These are phyloP conservation scores for Sorex fumeus DNA, from an alignment of 2,113 vertebrate genomes.

Conservation along the genomic window DNA sequence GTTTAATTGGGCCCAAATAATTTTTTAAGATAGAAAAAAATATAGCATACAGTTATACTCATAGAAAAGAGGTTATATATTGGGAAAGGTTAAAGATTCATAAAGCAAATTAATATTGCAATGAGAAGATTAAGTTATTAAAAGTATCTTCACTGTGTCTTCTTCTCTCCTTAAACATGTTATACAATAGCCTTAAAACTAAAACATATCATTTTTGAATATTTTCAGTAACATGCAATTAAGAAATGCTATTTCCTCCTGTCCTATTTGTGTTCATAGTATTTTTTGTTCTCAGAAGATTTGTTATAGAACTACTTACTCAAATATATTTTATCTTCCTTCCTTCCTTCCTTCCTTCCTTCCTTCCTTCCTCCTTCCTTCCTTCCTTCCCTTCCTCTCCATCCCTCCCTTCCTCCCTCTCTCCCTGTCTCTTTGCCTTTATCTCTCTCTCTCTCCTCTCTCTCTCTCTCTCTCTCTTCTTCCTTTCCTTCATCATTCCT, in stretches of 20 bases:
- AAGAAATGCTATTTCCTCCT: constrained; percentile 1
- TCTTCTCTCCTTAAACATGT: too few species aligned
- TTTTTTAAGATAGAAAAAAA: not conserved
- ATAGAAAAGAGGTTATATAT: not conserved
- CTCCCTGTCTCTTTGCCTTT: not conserved
- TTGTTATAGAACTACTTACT: not conserved
- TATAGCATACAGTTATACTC: not conserved
- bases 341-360: not conserved
- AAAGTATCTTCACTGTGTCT: not conserved
- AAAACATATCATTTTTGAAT: not conserved
- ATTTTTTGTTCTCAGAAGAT: not conserved
- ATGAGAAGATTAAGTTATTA: not conserved
- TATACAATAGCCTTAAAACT: not conserved
- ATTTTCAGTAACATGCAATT: not conserved
- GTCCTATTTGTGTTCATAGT: not conserved
- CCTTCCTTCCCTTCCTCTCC: too few species aligned
- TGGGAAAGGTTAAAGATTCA: not conserved
- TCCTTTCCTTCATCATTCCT: too few species aligned
- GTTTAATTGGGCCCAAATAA: not conserved
- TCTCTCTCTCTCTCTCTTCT: too few species aligned
- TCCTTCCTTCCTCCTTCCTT: too few species aligned
- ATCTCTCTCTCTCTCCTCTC: too few species aligned
- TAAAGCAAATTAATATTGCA: not conserved
- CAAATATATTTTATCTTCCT: not conserved
- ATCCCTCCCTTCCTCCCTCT: too few species aligned